Evolutionary conservation across 2,888 invertebrate genomes (phyloP).

Genomic region (Ormyrus pomaceus): DNA sequence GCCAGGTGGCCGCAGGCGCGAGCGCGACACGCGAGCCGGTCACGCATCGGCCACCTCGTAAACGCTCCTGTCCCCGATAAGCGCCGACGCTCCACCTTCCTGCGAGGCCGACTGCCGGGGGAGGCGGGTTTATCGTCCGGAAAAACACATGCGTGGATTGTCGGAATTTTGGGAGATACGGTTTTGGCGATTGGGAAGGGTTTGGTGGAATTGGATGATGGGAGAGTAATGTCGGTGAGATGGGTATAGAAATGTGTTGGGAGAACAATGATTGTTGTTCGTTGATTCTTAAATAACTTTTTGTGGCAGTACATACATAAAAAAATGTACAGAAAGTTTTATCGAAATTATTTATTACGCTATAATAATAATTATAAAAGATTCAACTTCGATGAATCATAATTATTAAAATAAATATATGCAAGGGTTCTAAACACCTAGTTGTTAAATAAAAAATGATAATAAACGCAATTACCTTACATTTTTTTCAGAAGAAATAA

Average conservation of each 20-base stretch:
- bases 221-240: too few species aligned
- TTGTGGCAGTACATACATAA: too few species aligned
- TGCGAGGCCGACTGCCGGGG: not conserved
- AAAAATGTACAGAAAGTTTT: too few species aligned
- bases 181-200: not conserved
- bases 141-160: constrained; percentile 12
- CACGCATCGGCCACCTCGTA: constrained; percentile 52
- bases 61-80: constrained; percentile 38
- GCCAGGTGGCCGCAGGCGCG: constrained; percentile 53
- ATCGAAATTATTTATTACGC: too few species aligned
- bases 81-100: not conserved
- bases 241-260: not conserved
- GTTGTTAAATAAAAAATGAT: too few species aligned
- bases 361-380: too few species aligned
- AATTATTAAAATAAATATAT: too few species aligned
- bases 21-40: constrained; percentile 29
- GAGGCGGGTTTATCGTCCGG: constrained; percentile 13
- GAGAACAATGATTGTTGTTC: not conserved
- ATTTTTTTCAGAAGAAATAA: too few species aligned
- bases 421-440: too few species aligned
- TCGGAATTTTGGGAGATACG: not conserved
- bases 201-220: not conserved
- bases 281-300: too few species aligned
- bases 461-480: too few species aligned
- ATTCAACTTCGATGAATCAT: too few species aligned